Base-by-base conservation (phyloP, 1,140 invertebrate species). In the Sinella curviseta region DNA sequence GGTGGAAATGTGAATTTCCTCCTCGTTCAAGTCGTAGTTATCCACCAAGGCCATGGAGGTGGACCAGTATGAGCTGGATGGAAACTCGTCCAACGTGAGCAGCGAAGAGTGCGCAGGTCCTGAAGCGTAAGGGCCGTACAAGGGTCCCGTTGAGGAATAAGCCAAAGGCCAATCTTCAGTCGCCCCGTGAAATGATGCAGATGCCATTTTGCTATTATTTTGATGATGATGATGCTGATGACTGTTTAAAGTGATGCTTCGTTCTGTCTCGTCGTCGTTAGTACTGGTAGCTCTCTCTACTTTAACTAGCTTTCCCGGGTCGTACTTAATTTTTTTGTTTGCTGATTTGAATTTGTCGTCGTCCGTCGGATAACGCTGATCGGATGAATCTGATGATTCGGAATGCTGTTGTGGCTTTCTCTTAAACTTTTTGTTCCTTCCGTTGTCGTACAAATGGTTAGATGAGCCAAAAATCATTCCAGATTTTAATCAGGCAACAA, bases 1-100 rank as follows among this genome's bases (percentile, higher is more conserved):
- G 26, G 65, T 14, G 2, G 65, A 2, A 14, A 33, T 33, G n/a
- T 70, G 65, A 24, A 33, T 70, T 70, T 70, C 65, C 3, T 70
- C 65, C n/a, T 70, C 65, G 2, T 2, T 70, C 12, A 70, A 31
- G 12, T 70, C 65, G n/a, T 70, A 70, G 30, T 70, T 70, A 31
- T 70, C 65, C 12, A 70, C 65, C 31, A 70, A 33, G 1, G 65
- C 65, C 65, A 70, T 70, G 2, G 65, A 70, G 26, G 65, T 31
- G 12, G 3, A 8, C 65, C 65, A 70, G 24, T 70, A 70, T 31
- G 65, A 31, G 12, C 12, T 31, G 57, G 14, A 8, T 3, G 26
- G 65, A 33, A 70, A 70, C 28, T 70, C 65, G 30, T 70, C 65
- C 24, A 70, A 31, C 12, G 55, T 8, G 3, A 70, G 31, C 12